These are phyloP conservation scores for Leucozona laternaria DNA, from an alignment of 2,888 invertebrate species.

Conservation along the genomic window DNA sequence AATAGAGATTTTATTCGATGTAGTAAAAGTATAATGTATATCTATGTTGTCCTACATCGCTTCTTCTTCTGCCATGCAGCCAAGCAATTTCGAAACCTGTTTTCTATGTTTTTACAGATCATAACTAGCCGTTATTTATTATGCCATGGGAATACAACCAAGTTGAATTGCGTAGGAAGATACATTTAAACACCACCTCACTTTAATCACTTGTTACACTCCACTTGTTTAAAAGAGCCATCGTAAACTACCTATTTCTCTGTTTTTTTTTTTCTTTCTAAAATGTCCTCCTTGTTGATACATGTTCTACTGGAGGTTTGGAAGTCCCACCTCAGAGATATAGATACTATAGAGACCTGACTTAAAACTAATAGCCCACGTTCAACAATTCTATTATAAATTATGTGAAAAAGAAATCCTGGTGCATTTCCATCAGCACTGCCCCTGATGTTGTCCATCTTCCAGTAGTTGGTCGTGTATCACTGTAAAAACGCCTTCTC, in stretches of 20 bases:
- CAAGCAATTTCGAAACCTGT: background rate
- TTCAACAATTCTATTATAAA: conserved; percentile 60
- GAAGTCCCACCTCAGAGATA: conserved; percentile 34
- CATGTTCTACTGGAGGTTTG: conserved; percentile 26
- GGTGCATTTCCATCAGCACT: conserved; percentile 14
- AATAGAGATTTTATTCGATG: background rate
- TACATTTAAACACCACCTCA: background rate
- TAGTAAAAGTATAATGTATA: background rate
- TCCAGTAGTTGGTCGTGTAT: conserved; percentile 8
- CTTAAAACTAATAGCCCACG: conserved; percentile 48
- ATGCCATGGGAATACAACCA: conserved; percentile 1
- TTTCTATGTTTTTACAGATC: background rate
- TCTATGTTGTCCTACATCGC: background rate
- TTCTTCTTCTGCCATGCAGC: background rate
- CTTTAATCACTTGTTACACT: conserved; percentile 10
- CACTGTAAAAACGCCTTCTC: conserved; percentile 44
- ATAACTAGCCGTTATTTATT: background rate
- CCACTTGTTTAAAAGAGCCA: background rate
- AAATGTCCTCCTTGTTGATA: conserved; percentile 38
- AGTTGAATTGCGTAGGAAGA: conserved; percentile 3
- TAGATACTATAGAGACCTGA: background rate
- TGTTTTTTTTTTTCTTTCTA: background rate
- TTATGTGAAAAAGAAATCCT: conserved; percentile 48
- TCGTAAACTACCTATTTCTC: background rate
- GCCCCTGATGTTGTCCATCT: conserved; percentile 32